Base-by-base conservation (phyloP, 2,797 vertebrate species). In the Enteromius paludinosus region DNA sequence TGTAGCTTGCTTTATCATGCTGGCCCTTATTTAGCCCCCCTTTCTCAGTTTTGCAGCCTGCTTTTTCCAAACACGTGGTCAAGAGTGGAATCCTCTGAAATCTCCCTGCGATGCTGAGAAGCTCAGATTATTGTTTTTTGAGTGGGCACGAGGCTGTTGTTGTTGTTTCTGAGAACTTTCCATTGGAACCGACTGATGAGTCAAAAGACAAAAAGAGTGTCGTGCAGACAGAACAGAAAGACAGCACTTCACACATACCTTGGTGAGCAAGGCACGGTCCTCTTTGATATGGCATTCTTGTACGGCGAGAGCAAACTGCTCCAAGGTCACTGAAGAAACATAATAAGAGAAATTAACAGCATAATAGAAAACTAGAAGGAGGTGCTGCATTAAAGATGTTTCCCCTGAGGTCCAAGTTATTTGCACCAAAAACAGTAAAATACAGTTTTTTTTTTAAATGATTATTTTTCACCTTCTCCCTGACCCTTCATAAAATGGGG, bases 201-300 rank as follows among this genome's bases (percentile, higher is more conserved):
- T 93, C 91, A 92, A 90, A 91, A 90, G 87, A 91, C 89, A 86
- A 86, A 66, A 12, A 73, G 66, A 83, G 77, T 54, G 80, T 85
- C 72, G 52, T 6, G 87, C 83, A 85, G 59, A 87, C 72, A 83
- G 79, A 89, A 84, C 87, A n/a, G 79, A 93, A 88, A 92, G 90
- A 91, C 92, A 93, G 91, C 89, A 85, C 78, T 93, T 93, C 90
- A 92, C 89, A 91, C 90, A 65, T 87, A 92, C 90, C 90, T 90
- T 94, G 90, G 87, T 92, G 87, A 93, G 84, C 87, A 93, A 86
- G 81, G 87, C 54, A 84, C 45, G 77, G 84, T 90, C 90, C 33
- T 86, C 87, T 30, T 54, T 87, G 47, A 82, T 80, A 0, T 87
- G 89, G 86, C 90, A 94, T 9, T 35, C 52, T 76, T 85, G 81